A percentile compares a stretch with the other conserved stretches of the same genome.
These are phyloP conservation scores for Dinothrombium tinctorium DNA, from an alignment of 1,140 invertebrate species.

Conservation along the genomic window DNA sequence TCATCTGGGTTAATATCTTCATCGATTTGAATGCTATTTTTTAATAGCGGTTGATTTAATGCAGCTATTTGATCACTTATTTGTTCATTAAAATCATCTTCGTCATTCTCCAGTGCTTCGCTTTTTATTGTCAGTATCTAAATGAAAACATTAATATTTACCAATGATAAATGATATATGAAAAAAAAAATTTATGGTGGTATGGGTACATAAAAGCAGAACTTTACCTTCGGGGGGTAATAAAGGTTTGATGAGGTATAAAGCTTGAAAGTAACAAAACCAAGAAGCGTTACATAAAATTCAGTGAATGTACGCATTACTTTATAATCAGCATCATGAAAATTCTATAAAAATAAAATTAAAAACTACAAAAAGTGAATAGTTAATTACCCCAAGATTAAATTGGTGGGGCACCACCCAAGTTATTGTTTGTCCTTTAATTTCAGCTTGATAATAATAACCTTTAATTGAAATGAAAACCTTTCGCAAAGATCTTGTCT, in stretches of 20 bases:
- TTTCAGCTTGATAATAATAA: constrained; percentile 93
- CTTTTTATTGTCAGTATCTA: neutral
- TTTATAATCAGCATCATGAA: constrained; percentile 77
- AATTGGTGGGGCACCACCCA: constrained; percentile 96
- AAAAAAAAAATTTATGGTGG: neutral
- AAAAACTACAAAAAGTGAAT: constrained; percentile 2
- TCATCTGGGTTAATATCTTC: neutral
- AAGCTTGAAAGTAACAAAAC: constrained; percentile 79
- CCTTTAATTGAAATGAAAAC: constrained; percentile 96
- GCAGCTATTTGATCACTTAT: constrained; percentile 4
- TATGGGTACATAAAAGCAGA: constrained; percentile 9
- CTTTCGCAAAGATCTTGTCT: constrained; percentile 69
- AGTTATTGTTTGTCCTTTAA: constrained; percentile 82
- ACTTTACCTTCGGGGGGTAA: constrained; percentile 71
- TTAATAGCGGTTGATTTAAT: constrained; percentile 6
- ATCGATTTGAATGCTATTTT: neutral
- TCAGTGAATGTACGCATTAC: constrained; percentile 95
- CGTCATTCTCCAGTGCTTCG: neutral
- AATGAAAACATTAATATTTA: neutral
- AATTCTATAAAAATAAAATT: constrained; percentile 20
- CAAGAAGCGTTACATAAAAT: constrained; percentile 81
- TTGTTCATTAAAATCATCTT: constrained; percentile 3
- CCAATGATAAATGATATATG: neutral
- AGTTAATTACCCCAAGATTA: constrained; percentile 32
- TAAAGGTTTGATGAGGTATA: constrained; percentile 69